Percentiles rank a stretch among this genome's conserved stretches.
These are phyloP conservation scores for Dromas ardeola DNA, from an alignment of 2,113 vertebrate species.

Conservation along the genomic window DNA sequence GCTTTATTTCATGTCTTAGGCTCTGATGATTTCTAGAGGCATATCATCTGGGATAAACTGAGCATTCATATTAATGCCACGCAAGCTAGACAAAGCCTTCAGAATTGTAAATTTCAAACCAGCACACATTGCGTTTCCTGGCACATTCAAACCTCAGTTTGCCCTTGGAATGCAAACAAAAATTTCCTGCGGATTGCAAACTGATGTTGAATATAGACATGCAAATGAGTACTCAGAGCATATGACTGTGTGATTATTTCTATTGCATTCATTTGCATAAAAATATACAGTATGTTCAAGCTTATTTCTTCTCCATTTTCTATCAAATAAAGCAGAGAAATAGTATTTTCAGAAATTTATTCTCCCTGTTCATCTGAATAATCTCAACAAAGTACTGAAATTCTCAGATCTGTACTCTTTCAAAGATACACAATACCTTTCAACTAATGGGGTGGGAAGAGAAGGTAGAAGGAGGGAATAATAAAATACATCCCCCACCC, in stretches of 20 bases:
- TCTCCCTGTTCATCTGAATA: background rate
- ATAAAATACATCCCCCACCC: background rate
- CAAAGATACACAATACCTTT: background rate
- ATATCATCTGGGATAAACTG: background rate
- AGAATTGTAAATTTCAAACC: background rate
- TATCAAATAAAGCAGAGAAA: background rate
- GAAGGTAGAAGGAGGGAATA: background rate
- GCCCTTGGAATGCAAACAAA: conserved; percentile 16
- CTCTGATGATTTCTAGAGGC: conserved; percentile 31
- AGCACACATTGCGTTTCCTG: background rate
- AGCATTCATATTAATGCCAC: background rate
- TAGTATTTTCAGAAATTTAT: background rate
- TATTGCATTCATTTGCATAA: background rate
- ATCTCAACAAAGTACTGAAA: background rate
- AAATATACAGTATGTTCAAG: background rate
- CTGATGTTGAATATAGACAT: conserved; percentile 18
- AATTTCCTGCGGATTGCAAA: background rate
- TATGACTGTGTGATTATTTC: background rate
- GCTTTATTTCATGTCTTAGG: background rate
- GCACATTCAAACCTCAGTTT: background rate
- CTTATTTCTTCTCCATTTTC: background rate
- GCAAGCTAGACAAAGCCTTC: background rate
- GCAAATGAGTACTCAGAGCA: background rate
- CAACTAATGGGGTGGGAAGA: background rate
- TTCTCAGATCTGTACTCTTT: background rate